Conservation (phyloP, 2,113 vertebrate genomes). For the Silurus meridionalis region DNA sequence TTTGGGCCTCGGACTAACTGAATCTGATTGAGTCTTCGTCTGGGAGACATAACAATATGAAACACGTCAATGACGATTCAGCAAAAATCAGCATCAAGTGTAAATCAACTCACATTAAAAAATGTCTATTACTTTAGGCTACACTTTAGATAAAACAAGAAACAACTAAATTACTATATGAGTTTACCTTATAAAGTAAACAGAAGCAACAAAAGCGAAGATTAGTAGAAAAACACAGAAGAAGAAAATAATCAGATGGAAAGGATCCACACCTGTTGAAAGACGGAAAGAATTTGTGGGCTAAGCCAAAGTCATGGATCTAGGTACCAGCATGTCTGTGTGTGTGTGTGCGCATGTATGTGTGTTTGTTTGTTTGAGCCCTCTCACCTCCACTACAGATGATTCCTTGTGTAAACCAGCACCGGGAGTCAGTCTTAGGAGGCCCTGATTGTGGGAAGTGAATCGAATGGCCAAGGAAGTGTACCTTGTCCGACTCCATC, state of each 20-base stretch:
- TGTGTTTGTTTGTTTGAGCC: neutral
- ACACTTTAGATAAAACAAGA: neutral
- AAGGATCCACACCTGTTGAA: constrained; percentile 71
- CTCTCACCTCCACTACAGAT: constrained; percentile 75
- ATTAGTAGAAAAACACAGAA: constrained; percentile 48
- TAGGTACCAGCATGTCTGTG: too few relatives aligned
- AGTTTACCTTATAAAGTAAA: constrained; percentile 72
- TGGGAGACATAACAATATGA: constrained; percentile 50
- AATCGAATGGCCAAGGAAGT: constrained; percentile 70
- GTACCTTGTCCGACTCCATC: constrained; percentile 66
- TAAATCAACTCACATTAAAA: neutral
- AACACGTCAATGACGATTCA: neutral
- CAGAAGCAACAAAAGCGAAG: constrained; percentile 50
- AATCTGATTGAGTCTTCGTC: constrained; percentile 71
- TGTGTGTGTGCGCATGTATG: neutral
- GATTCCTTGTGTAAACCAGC: constrained; percentile 77
- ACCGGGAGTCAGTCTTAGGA: constrained; percentile 70
- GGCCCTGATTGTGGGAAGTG: constrained; percentile 70
- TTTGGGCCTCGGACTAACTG: constrained; percentile 70
- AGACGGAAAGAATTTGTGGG: constrained; percentile 3
- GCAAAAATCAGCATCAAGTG: neutral
- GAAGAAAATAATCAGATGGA: constrained; percentile 61
- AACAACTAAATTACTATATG: neutral
- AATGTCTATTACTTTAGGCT: neutral
- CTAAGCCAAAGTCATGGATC: neutral